phyloP scores from a whole-genome alignment of 2,888 invertebrate species.

The Stenolophus ochropezus region DNA sequence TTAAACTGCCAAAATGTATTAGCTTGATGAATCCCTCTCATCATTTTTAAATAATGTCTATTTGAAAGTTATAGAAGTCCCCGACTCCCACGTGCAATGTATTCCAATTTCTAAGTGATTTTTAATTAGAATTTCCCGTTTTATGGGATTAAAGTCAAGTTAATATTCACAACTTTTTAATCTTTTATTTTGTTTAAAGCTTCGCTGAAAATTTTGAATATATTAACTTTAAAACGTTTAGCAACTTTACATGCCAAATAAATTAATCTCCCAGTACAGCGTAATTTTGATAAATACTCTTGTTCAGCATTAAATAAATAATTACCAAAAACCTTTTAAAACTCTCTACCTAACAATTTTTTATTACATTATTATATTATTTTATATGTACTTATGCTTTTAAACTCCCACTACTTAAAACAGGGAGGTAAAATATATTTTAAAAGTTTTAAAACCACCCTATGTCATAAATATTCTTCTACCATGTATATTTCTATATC shows the following conservation, averaged over 20 bases:
- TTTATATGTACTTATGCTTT: no score
- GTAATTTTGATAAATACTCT: neutral
- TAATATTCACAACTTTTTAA: constrained; percentile 53
- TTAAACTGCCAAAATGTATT: constrained; percentile 61
- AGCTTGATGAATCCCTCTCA: constrained; percentile 59
- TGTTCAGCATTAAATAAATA: neutral
- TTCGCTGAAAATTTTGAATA: constrained; percentile 34
- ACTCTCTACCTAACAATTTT: neutral
- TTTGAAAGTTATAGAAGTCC: constrained; percentile 57
- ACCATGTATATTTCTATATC: no score
- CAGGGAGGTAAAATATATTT: no score
- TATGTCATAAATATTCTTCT: no score
- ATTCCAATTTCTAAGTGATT: constrained; percentile 58
- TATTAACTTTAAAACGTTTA: constrained; percentile 16
- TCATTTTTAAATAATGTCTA: constrained; percentile 61
- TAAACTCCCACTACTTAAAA: no score
- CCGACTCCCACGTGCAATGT: constrained; percentile 28
- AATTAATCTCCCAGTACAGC: neutral
- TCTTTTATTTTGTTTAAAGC: constrained; percentile 52
- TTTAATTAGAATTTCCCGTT: constrained; percentile 54
- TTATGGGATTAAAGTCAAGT: constrained; percentile 48
- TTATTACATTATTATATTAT: no score
- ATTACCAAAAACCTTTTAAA: neutral
- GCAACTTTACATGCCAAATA: constrained; percentile 1
- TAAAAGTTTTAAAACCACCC: no score